Base-by-base conservation (phyloP, 2,113 vertebrate genomes). In the Cairina moschata region DNA sequence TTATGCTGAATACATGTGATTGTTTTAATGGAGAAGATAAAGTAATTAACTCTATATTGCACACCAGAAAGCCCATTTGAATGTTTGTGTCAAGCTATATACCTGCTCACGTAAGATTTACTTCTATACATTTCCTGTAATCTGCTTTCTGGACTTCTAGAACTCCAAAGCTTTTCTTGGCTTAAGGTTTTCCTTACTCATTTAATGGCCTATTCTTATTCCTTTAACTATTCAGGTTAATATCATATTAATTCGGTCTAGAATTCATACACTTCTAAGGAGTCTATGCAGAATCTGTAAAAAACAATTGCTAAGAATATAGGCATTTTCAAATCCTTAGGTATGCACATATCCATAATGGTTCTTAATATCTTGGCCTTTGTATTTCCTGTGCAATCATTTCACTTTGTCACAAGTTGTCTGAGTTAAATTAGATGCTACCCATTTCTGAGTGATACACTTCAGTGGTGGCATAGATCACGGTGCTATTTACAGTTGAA, bases 341-440 rank as follows among this genome's bases (percentile, higher is more conserved):
- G 13, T 81, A 77, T 91, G 26, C 58, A 84, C 13, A 1, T 86
- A 69, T 17, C 60, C 12, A 3, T 65, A 48, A 78, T 1, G 1
- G 26, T 74, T 74, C 71, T 82, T 65, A 76, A 76, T n/a, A 4
- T 68, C 54, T 95, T 91, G 36, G 48, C 18, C 34, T 80, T 76
- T 73, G 21, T 42, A 63, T 34, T 66, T 77, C 14, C 32, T 32
- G 2, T 60, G 42, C n/a, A 79, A 28, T 60, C 0, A 0, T 95
- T 93, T 88, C 32, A 54, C 60, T 87, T 93, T 46, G 21, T 16
- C 40, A 44, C 17, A 71, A 67, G 29, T 71, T 67, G 48, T 9
- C 8, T n/a, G 22, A 78, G 21, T 34, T 90, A 55, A 76, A 56
- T 22, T 54, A 25, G 34, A 63, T 25, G 29, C 42, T 67, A 29